Percentiles rank a stretch among this genome's conserved stretches.
Conservation (phyloP, 2,113 vertebrate species). For the Phaetusa simplex region DNA sequence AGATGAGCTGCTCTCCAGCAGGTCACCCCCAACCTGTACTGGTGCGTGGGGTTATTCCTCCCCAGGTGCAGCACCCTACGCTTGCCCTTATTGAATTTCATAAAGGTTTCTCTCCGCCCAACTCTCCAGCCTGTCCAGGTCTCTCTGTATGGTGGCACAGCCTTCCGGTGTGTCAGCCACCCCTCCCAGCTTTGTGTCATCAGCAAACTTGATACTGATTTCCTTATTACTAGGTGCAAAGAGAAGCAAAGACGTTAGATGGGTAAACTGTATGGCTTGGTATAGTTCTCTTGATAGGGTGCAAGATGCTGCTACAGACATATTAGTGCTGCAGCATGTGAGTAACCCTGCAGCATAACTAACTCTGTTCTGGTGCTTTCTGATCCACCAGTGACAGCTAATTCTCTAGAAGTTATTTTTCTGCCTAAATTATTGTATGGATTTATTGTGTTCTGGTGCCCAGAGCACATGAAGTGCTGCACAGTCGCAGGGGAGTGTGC, state of each 20-base stretch:
- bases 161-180: too few species aligned
- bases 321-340: not conserved
- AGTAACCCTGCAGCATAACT: not conserved
- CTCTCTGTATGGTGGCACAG: too few species aligned
- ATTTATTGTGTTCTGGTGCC: not conserved
- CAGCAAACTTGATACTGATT: not conserved
- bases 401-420: not conserved
- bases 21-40: too few species aligned
- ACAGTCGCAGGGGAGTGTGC: not conserved
- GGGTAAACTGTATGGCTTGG: not conserved
- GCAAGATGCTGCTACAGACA: not conserved
- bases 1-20: too few species aligned
- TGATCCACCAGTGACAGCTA: not conserved
- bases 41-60: too few species aligned
- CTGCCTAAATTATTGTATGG: not conserved
- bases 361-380: not conserved
- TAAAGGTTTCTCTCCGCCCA: too few species aligned
- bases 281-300: not conserved
- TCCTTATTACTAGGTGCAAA: not conserved
- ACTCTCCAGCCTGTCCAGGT: too few species aligned
- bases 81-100: too few species aligned
- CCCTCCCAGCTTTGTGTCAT: too few species aligned
- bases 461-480: not conserved
- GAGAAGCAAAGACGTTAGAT: not conserved
- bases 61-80: too few species aligned